These are phyloP conservation scores for Astreopora myriophthalma DNA, from an alignment of 64 coral and sea anemone genomes.

Conservation along the genomic window DNA sequence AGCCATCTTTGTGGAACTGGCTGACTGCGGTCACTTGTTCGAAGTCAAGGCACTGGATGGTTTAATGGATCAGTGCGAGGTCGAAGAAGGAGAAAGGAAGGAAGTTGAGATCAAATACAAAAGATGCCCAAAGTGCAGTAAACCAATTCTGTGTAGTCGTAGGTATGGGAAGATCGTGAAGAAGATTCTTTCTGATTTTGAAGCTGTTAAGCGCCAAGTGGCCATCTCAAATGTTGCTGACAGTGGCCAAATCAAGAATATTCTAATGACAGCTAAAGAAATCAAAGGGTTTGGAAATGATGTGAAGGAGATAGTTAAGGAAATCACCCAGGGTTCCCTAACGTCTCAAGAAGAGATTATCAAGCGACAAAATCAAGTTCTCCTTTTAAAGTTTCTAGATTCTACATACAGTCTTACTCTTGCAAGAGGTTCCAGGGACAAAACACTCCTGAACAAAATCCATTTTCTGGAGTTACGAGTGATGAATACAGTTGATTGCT, in stretches of 20 bases:
- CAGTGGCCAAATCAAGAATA: background rate
- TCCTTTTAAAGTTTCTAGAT: background rate
- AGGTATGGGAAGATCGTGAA: constrained; percentile 73
- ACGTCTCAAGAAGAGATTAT: background rate
- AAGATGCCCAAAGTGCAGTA: constrained; percentile 73
- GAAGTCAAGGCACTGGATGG: constrained; percentile 70
- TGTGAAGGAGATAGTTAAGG: background rate
- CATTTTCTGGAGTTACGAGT: background rate
- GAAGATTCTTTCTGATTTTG: constrained; percentile 74
- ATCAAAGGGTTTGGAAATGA: background rate
- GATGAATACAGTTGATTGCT: background rate
- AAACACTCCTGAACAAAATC: background rate
- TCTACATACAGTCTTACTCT: background rate
- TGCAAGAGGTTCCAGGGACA: background rate
- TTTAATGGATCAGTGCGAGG: constrained; percentile 55
- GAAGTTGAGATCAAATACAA: background rate
- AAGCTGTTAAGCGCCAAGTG: constrained; percentile 58
- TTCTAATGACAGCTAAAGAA: background rate
- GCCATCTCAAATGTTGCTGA: background rate
- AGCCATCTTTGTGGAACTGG: constrained; percentile 80
- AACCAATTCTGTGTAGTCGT: constrained; percentile 42
- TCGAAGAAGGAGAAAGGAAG: background rate
- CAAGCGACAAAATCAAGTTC: background rate
- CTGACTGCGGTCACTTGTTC: constrained; percentile 82
- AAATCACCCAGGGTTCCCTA: background rate